Evolutionary conservation across 1,140 invertebrate species (phyloP), one percentile per base, ranked within the genome.

Genomic region (Aporrectodea caliginosa): DNA sequence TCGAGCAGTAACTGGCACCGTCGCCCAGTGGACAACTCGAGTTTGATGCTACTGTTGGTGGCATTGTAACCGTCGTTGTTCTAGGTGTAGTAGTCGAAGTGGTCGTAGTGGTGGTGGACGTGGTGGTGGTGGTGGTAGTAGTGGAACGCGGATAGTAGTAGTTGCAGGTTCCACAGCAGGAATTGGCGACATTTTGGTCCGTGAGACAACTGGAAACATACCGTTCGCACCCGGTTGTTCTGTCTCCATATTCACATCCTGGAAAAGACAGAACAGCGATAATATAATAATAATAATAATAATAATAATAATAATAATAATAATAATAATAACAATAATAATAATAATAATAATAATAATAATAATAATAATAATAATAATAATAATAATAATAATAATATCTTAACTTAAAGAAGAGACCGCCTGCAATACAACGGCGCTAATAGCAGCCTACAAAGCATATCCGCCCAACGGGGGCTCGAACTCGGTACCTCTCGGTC

Each of bases 181-280:
- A 22, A 22, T 58, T 58, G 43, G 43, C 43, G 6, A 58, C 22
- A 22, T 58, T 22, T 6, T 6, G 22, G 22, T 58, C 22, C 6
- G 43, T 12, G 6, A 22, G 22, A 22, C 43, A 58, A 58, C 6
- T 22, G 6, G 43, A 58, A 58, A 22, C 43, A 22, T 58, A 58
- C 43, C 22, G 43, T 58, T 58, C 6, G 22, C 43, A 58, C 6
- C 43, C 43, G 43, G 43, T 58, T 12, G 6, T 58, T n/a, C 27
- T 72, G 70, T 72, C 70, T n/a, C 70, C 70, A n/a, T 72, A 72
- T n/a, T 72, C 70, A 31, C 70, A 72, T 6, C 70, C 70, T 72
- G 70, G 70, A n/a, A 31, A 31, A n/a, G 22, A 22, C 22, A 6
- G 22, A 58, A 58, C 6, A 6, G 22, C 22, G 22, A 58, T 58